Base-by-base conservation (phyloP, 1,140 invertebrate genomes). In the Carcinoscorpius rotundicauda region DNA sequence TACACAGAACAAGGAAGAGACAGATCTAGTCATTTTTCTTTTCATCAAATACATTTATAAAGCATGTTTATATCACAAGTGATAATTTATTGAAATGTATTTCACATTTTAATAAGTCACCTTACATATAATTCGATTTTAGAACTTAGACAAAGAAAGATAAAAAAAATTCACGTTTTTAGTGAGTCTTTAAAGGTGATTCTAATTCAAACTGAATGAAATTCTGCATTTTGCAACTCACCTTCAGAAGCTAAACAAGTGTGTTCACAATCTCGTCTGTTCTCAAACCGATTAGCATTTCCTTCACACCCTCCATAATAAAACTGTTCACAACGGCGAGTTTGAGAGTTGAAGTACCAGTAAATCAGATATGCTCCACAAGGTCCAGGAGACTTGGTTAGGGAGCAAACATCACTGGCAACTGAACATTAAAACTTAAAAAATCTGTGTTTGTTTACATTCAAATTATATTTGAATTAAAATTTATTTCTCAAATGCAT, bases 251-350 rank as follows among this genome's bases (percentile, higher is more conserved):
- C n/a, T 10, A 65, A 5, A 50, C 93, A 97, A 11, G 83, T 82
- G 61, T 83, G 74, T 72, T 91, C 83, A 74, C 95, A 98, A 62
- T 90, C 84, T 71, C 94, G 87, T 64, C 84, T 78, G 1, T 82
- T 87, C 60, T 88, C 83, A 75, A 96, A 98, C 68, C 86, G 85
- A 75, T 97, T 95, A 66, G 84, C 86, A 74, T 96, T 98, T 56
- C 93, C 93, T 65, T 91, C 83, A 75, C 91, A 93, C 3, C 77
- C 78, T 53, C 79, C 78, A 73, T 89, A 94, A 65, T 86, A 85
- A 73, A 93, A 94, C 68, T 84, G 82, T 68, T 82, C 78, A 73
- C 91, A 94, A 50, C 78, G 74, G 58, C 82, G 79, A 10, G 84
- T 80, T 70, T 81, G 82, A 0, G 85, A 84, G 75, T 97, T 88